phyloP scores from a whole-genome alignment of 1,140 invertebrate species.

The Macrotrachela quadricornifera region DNA sequence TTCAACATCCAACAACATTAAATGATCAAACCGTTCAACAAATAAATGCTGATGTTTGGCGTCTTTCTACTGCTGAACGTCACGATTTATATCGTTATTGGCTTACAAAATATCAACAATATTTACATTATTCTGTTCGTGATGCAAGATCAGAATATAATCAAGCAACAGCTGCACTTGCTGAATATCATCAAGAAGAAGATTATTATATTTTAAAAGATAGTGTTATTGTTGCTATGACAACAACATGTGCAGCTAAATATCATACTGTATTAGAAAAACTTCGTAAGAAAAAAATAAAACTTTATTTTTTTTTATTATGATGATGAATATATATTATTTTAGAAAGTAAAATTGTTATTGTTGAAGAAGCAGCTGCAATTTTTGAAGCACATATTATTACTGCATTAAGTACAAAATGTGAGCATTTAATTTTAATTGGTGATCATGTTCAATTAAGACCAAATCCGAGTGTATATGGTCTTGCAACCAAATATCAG shows the following conservation, averaged over 20 bases:
- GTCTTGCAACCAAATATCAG: conserved; percentile 37
- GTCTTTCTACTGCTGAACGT: conserved; percentile 10
- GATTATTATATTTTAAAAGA: conserved; percentile 9
- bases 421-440: conserved; percentile 12
- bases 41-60: conserved; percentile 2
- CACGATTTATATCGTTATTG: conserved; percentile 13
- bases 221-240: conserved; percentile 40
- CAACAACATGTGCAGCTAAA: conserved; percentile 50
- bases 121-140: background rate
- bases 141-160: conserved; percentile 2
- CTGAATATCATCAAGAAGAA: background rate
- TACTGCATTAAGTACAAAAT: conserved; percentile 8
- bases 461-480: conserved; percentile 40
- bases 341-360: conserved; percentile 9
- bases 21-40: too few relatives aligned
- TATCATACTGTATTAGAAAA: conserved; percentile 35
- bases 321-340: background rate
- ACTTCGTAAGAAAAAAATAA: background rate
- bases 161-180: background rate
- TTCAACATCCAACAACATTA: too few relatives aligned
- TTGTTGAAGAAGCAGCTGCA: conserved; percentile 13
- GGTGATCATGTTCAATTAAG: conserved; percentile 44
- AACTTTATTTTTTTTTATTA: background rate
- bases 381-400: conserved; percentile 12
- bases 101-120: conserved; percentile 2